These are phyloP conservation scores for Eilema sororculum DNA, from an alignment of 2,888 invertebrate species.

Conservation along the genomic window DNA sequence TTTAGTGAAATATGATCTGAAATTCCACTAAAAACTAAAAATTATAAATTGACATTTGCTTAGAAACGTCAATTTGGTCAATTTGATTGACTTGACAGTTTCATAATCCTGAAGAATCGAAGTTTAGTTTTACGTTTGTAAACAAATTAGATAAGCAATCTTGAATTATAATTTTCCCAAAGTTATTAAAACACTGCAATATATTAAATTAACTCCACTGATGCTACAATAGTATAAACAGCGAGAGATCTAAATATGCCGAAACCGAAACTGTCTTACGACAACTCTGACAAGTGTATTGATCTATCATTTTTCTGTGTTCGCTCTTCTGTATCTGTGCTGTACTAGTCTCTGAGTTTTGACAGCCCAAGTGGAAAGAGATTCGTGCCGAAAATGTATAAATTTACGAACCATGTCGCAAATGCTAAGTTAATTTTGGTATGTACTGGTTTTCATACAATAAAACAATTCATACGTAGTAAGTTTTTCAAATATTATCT, in stretches of 20 bases:
- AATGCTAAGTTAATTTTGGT: slow-evolving; percentile 80
- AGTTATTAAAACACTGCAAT: neutral
- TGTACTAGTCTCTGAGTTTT: slow-evolving; percentile 73
- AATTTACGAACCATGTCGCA: slow-evolving; percentile 78
- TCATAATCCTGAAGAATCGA: neutral
- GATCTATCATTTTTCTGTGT: slow-evolving; percentile 4
- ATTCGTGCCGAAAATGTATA: slow-evolving; percentile 83
- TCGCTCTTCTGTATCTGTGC: slow-evolving; percentile 14
- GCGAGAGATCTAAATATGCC: slow-evolving; percentile 3
- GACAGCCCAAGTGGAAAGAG: slow-evolving; percentile 77
- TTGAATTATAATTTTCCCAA: neutral
- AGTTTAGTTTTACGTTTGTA: neutral
- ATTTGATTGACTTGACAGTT: slow-evolving; percentile 14
- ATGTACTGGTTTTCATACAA: slow-evolving; percentile 51
- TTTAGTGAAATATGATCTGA: slow-evolving; percentile 31
- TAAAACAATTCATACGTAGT: neutral
- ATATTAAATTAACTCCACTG: neutral
- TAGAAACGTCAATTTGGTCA: slow-evolving; percentile 19
- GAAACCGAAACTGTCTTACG: slow-evolving; percentile 10
- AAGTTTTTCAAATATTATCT: slow-evolving; percentile 6
- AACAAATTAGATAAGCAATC: neutral
- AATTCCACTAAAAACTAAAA: slow-evolving; percentile 8
- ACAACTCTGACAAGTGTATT: slow-evolving; percentile 5
- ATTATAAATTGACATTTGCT: slow-evolving; percentile 1
- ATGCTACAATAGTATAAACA: neutral